A percentile compares a stretch with the other conserved stretches of the same genome.
Conservation (phyloP, 2,888 invertebrate species). For the Eupithecia vulgata region DNA sequence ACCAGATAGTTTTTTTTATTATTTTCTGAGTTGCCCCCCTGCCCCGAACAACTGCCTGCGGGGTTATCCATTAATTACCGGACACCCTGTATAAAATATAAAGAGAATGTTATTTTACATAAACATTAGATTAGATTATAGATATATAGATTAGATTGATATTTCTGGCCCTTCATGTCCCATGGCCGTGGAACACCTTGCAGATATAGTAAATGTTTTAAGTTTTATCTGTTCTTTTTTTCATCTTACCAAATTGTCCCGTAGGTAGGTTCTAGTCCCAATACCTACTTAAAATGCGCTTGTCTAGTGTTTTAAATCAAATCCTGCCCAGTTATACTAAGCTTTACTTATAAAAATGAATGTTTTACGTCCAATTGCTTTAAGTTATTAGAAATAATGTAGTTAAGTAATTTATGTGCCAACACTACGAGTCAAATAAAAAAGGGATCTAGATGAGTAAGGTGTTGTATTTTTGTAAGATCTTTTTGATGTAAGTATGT, state of each 20-base stretch:
- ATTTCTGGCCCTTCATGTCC: no score
- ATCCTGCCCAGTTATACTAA: slow-evolving; percentile 14
- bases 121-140: no score
- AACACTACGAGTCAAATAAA: slow-evolving; percentile 55
- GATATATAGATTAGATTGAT: no score
- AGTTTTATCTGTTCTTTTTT: background rate
- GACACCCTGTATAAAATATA: no score
- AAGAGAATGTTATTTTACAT: no score
- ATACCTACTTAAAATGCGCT: background rate
- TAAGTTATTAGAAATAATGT: slow-evolving; percentile 33
- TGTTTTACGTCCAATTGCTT: slow-evolving; percentile 34
- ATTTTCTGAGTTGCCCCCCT: no score
- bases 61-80: no score
- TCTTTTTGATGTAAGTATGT: slow-evolving; percentile 15
- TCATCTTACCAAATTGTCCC: background rate
- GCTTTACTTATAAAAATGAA: slow-evolving; percentile 24
- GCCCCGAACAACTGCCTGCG: no score
- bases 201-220: background rate
- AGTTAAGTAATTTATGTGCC: slow-evolving; percentile 56
- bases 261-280: background rate
- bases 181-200: no score
- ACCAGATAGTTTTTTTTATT: no score
- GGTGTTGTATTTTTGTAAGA: slow-evolving; percentile 23
- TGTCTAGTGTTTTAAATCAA: slow-evolving; percentile 3
- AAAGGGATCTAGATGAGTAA: slow-evolving; percentile 20